phyloP scores from a whole-genome alignment of 2,888 invertebrate genomes.

The Callyntrura guangdongensis region DNA sequence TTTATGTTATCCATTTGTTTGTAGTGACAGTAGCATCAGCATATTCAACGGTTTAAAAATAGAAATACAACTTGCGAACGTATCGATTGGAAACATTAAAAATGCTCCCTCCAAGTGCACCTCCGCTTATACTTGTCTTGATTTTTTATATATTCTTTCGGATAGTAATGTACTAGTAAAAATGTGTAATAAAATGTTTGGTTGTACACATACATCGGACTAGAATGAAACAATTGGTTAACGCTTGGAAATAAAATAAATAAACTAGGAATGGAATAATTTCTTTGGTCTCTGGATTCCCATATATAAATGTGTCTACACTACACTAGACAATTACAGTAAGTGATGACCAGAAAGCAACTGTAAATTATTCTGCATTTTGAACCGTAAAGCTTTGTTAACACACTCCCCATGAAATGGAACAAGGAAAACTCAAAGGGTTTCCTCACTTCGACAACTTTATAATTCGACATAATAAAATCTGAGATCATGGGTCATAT shows the following conservation, averaged over 20 bases:
- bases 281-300: conserved; percentile 33
- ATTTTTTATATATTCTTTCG: neutral
- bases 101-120: neutral
- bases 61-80: conserved; percentile 18
- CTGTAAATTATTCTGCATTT: neutral
- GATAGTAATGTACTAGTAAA: neutral
- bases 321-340: neutral
- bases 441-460: neutral
- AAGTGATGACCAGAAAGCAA: conserved; percentile 8
- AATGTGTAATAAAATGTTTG: neutral
- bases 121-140: neutral
- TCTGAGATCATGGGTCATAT: conserved; percentile 5
- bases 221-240: neutral
- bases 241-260: neutral
- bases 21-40: neutral
- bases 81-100: neutral
- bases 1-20: neutral
- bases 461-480: neutral
- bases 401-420: neutral
- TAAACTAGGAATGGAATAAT: conserved; percentile 21
- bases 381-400: neutral
- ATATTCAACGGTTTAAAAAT: neutral
- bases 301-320: no score
- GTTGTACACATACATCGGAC: neutral
- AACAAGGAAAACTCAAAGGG: neutral